Percentiles rank a stretch among this genome's conserved stretches.
Evolutionary conservation across 1,140 invertebrate species (phyloP).

Genomic region (Drosophila simulans): DNA sequence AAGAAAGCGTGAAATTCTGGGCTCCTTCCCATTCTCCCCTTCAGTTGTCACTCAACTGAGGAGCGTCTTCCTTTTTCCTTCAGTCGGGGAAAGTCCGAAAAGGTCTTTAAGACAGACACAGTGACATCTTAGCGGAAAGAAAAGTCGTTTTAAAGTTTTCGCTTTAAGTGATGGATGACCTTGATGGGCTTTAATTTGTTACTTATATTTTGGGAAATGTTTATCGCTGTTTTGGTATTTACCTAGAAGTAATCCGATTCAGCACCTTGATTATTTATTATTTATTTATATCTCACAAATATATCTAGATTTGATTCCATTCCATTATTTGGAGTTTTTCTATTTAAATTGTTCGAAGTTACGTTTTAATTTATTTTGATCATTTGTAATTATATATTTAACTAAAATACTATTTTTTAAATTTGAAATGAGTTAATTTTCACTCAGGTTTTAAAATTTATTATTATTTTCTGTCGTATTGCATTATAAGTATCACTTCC

Average conservation of each 20-base stretch:
- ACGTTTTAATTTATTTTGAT: no score
- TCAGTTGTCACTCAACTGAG: constrained; percentile 54
- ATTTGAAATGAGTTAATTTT: background rate
- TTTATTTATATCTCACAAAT: no score
- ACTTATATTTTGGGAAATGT: background rate
- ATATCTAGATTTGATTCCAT: no score
- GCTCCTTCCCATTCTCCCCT: constrained; percentile 14
- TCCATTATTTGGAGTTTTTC: no score
- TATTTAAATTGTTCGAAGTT: no score
- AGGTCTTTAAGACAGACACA: constrained; percentile 34
- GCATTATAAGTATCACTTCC: background rate
- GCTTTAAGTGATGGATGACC: constrained; percentile 35
- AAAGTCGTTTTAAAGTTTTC: constrained; percentile 40
- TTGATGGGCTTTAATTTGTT: constrained; percentile 15
- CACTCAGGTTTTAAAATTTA: background rate
- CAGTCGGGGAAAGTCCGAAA: constrained; percentile 10
- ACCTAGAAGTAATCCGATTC: background rate
- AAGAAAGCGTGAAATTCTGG: constrained; percentile 66
- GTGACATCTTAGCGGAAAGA: constrained; percentile 21
- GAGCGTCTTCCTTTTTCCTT: constrained; percentile 10
- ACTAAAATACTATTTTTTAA: no score
- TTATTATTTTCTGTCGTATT: background rate
- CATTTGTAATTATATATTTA: no score
- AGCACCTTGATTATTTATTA: background rate
- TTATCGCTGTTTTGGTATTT: background rate